Base-by-base conservation (phyloP, 1,140 invertebrate genomes). In the Tetramorium simillimum region DNA sequence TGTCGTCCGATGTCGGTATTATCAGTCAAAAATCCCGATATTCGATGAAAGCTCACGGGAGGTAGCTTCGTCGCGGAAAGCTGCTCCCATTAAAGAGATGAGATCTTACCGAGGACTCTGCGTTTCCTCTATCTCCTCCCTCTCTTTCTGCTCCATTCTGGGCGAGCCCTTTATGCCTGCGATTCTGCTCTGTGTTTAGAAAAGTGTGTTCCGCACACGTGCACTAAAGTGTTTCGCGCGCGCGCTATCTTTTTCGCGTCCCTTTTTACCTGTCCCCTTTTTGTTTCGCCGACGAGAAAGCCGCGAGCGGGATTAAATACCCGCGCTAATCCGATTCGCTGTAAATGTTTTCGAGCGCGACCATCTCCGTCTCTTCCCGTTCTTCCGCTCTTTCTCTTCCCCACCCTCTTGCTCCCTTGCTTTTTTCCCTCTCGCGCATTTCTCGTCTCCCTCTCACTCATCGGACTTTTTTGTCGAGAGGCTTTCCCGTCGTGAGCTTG, bases 321-420 rank as follows among this genome's bases (percentile, higher is more conserved):
- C 86, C 77, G 72, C 90, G 88, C 91, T 91, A 91, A 92, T 91
- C 90, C 86, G 90, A 91, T 91, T 91, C 88, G 65, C 77, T 76
- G 90, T 85, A 88, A 91, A 91, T 90, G 88, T 91, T 91, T 91
- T 90, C 82, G 65, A 80, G 67, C 67, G 65, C 72, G 82, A 46
- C 62, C 69, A 76, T 78, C 85, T 53, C 40, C n/a, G 62, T 28
- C 46, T 58, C 58, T 56, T 58, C 16, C 37, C 62, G 49, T 72
- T 73, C 43, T 40, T 16, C 49, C 0, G 3, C 21, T 1, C 46
- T 12, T 58, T 37, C 51, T 28, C 33, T 53, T 14, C 7, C 51
- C 4, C 14, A n/a, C 12, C 18, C 33, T 69, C 33, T 76, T 46
- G 14, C 62, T 28, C 33, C 56, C 33, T 76, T 46, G 14, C 62